phyloP scores from a whole-genome alignment of 2,888 invertebrate genomes.

The Coelinius sp. region DNA sequence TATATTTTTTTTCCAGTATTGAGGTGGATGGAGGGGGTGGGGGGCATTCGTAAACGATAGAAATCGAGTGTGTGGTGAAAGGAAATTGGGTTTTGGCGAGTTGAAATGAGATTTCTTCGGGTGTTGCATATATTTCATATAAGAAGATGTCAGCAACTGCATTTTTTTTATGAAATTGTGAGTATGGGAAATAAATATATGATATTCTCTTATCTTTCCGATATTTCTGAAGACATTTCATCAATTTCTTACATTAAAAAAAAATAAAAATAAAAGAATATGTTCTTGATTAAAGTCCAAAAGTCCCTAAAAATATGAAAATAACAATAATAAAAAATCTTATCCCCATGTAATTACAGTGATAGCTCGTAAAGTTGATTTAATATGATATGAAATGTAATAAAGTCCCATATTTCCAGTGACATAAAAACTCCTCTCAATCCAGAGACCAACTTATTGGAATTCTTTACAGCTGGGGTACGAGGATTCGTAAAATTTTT shows the following conservation, averaged over 20 bases:
- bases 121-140: conserved; percentile 10
- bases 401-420: conserved; percentile 15
- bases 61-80: background rate
- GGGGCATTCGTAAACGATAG: background rate
- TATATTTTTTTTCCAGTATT: background rate
- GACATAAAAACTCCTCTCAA: background rate
- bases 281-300: background rate
- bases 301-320: background rate
- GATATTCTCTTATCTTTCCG: background rate
- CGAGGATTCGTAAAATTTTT: conserved; percentile 10
- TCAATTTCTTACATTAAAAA: too few species aligned
- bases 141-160: background rate
- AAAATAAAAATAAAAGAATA: too few species aligned
- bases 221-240: too few species aligned
- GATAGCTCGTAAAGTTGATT: conserved; percentile 8
- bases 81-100: conserved; percentile 12
- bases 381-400: conserved; percentile 13
- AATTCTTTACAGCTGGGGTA: conserved; percentile 6
- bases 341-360: conserved; percentile 3
- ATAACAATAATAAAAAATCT: background rate
- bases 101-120: background rate
- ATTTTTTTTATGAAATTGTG: background rate
- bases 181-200: background rate
- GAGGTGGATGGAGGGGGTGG: background rate
- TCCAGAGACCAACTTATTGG: background rate